phyloP scores from a whole-genome alignment of 2,113 vertebrate species.

The Lonchura striata region DNA sequence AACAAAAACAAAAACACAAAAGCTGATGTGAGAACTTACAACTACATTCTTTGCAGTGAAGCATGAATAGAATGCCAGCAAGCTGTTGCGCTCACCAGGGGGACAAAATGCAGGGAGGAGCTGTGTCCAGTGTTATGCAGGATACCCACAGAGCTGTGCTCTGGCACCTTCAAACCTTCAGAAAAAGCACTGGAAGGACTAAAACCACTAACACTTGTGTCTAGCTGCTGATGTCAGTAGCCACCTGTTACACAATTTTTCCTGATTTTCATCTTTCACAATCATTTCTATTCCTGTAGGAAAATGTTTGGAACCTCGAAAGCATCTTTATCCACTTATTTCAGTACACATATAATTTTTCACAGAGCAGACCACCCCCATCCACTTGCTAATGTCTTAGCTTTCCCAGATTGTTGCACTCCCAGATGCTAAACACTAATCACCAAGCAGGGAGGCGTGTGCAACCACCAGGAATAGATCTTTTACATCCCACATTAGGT shows the following conservation, averaged over 20 bases:
- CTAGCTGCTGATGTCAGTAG: not conserved
- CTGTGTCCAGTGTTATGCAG: fast-evolving
- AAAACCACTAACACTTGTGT: not conserved
- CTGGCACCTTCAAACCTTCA: not conserved
- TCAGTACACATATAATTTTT: not conserved
- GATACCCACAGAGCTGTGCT: not conserved
- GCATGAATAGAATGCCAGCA: not conserved
- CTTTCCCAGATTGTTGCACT: not conserved
- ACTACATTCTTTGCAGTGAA: not conserved
- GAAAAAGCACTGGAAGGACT: not conserved
- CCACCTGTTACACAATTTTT: not conserved
- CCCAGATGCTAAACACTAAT: slow-evolving; percentile 6
- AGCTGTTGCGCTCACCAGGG: not conserved
- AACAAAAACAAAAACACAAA: not conserved
- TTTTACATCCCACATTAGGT: not conserved
- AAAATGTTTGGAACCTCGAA: not conserved
- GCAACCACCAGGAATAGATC: not conserved
- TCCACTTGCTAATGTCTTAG: not conserved
- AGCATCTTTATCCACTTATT: slow-evolving; percentile 17
- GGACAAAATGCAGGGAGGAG: not conserved
- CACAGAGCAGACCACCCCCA: not conserved
- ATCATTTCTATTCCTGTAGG: not conserved
- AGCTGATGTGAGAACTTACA: not conserved
- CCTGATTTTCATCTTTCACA: not conserved
- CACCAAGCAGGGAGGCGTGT: not conserved